A percentile compares a stretch with the other conserved stretches of the same genome.
Conservation (phyloP, 2,113 vertebrate genomes). For the Smithornis capensis region DNA sequence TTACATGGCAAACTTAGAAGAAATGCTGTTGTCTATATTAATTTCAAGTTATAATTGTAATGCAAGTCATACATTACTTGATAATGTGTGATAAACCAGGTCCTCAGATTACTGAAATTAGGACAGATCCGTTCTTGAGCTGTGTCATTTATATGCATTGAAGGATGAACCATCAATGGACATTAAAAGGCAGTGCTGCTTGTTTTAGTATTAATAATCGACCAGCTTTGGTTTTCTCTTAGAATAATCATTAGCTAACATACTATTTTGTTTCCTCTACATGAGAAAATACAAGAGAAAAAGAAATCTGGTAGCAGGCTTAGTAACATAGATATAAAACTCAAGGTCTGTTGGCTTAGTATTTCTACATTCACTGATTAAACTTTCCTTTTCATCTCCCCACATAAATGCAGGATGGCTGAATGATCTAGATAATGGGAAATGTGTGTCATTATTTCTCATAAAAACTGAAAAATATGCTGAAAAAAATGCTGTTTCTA, state of each 20-base stretch:
- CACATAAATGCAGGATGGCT: neutral
- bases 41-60: neutral
- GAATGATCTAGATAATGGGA: neutral
- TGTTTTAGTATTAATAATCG: neutral
- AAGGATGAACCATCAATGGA: neutral
- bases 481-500: neutral
- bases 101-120: neutral
- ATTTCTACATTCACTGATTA: neutral
- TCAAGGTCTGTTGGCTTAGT: neutral
- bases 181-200: neutral
- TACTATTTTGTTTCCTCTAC: neutral
- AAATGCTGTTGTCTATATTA: neutral
- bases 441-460: neutral
- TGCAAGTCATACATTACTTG: neutral
- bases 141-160: neutral
- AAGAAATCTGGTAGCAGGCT: neutral
- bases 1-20: neutral
- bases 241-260: neutral
- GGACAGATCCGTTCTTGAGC: neutral
- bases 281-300: neutral
- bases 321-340: neutral
- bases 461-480: neutral
- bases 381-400: neutral
- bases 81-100: neutral
- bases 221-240: neutral